Base-by-base conservation (phyloP, 1,140 invertebrate genomes). In the Caenorhabditis inopinata region DNA sequence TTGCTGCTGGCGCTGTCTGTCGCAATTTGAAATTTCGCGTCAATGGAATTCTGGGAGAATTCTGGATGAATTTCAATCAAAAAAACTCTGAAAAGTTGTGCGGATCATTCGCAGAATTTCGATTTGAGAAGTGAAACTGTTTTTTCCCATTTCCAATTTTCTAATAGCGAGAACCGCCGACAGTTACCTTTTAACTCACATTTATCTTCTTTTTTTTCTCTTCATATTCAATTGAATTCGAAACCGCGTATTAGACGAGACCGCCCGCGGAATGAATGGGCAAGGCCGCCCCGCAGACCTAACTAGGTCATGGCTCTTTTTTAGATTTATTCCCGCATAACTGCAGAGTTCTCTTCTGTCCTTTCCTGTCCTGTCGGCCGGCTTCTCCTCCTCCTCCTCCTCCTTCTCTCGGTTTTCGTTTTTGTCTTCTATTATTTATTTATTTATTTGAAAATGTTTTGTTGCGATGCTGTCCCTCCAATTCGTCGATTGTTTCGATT, bases 161-260 rank as follows among this genome's bases (percentile, higher is more conserved):
- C 32, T 32, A 1, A 2, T 25, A 29, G 14, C 38, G 38, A 42
- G 14, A 5, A 16, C 27, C 32, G 58, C 38, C 58, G 58, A 68
- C 58, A 68, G 58, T 68, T 68, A 68, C 29, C 58, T 68, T 68
- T 68, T 68, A 68, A 68, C 58, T 68, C 58, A 68, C 58, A 68
- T 68, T 68, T 68, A 68, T 68, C 58, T 68, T 68, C 21, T 68
- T 68, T 21, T 68, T 68, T 68, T 12, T 38, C 11, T n/a, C 53
- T 32, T 25, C 27, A 29, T 38, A 18, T 68, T 68, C 58, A 68
- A 68, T 68, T 68, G 58, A 38, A 38, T 68, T 68, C 58, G 7
- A 68, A 38, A 68, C 58, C 58, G 14, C 18, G 2, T 18, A 68
- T 68, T 68, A 68, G 32, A n/a, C n/a, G n/a, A n/a, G n/a, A 68